These are phyloP conservation scores for Perognathus longimembris DNA, from an alignment of 2,113 vertebrate species.

Conservation along the genomic window DNA sequence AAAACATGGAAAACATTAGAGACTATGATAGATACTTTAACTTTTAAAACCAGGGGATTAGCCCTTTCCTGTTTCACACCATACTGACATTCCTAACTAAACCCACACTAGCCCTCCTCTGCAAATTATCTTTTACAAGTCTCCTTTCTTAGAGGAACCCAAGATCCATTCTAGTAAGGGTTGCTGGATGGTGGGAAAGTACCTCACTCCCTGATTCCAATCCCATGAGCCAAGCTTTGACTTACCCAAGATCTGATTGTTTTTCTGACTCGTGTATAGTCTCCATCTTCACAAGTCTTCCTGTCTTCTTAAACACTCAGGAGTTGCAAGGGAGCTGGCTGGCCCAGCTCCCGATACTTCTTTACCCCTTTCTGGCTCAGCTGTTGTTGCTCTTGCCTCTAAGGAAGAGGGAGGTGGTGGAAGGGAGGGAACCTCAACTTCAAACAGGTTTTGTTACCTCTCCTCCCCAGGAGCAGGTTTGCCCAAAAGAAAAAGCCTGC, in stretches of 20 bases:
- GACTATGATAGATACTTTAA: background rate
- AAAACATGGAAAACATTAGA: background rate
- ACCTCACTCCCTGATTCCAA: background rate
- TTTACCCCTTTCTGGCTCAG: conserved; percentile 22
- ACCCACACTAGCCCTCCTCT: background rate
- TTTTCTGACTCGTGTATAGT: conserved; percentile 28
- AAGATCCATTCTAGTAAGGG: background rate
- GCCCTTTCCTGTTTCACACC: background rate
- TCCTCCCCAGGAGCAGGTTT: conserved; percentile 59
- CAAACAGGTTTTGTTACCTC: conserved; percentile 80
- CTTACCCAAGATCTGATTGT: conserved; percentile 57
- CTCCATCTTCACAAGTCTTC: conserved; percentile 62
- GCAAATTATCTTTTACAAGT: background rate
- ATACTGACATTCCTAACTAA: background rate
- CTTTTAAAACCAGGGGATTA: background rate
- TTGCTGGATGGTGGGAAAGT: background rate
- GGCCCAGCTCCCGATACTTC: background rate
- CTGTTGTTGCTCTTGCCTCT: conserved; percentile 46
- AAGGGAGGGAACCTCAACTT: conserved; percentile 62
- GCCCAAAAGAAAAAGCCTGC: conserved; percentile 41
- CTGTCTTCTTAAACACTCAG: background rate
- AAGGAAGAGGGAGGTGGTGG: conserved; percentile 15
- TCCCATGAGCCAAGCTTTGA: background rate
- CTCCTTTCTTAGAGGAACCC: background rate
- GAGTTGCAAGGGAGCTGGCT: background rate